Base-by-base conservation (phyloP, 2,797 vertebrate species). In the Pangasius sanitwongsei region DNA sequence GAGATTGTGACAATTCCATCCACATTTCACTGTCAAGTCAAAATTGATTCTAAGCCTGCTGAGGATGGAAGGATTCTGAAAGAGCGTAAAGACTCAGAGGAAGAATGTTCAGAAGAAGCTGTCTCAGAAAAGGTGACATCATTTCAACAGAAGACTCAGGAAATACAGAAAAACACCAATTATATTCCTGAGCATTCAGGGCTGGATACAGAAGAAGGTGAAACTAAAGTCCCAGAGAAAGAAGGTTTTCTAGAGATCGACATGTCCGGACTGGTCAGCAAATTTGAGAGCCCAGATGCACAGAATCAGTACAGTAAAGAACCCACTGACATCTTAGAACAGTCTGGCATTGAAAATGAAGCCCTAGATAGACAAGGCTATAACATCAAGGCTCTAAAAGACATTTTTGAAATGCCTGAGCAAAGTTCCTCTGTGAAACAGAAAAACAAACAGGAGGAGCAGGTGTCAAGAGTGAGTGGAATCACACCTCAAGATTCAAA, bases 1-100 rank as follows among this genome's bases (percentile, higher is more conserved):
- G 97, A 97, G 94, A 97, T 97, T 61, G 93, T 98, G 87, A 95
- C 96, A 78, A 96, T 96, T 44, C 97, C 97, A 15, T 93, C 96
- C 41, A 96, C 96, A 11, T 97, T 98, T 88, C 96, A 97, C 86
- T 96, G 96, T 67, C 97, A 98, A 94, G 97, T 98, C 88, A 97
- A 96, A 94, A 96, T 95, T 0, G 96, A 97, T 83, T 92, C 93
- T 15, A 95, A 90, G 92, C 88, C 88, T 81, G 83, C 4, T 89
- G 93, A 88, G 91, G 92, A 87, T 13, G 57, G 28, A 72, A 77
- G 20, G 18, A 1, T 86, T 74, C 70, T 20, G 44, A 41, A 59
- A 41, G 69, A 69, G 92, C 92, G 1, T 20, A 74, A 86, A 77
- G 18, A 48, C 23, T 61, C 18, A 20, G 77, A 72, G 20, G 63